phyloP scores from a whole-genome alignment of 30 jellyfish, hydroid and myxozoan species.

The Pelagia noctiluca region DNA sequence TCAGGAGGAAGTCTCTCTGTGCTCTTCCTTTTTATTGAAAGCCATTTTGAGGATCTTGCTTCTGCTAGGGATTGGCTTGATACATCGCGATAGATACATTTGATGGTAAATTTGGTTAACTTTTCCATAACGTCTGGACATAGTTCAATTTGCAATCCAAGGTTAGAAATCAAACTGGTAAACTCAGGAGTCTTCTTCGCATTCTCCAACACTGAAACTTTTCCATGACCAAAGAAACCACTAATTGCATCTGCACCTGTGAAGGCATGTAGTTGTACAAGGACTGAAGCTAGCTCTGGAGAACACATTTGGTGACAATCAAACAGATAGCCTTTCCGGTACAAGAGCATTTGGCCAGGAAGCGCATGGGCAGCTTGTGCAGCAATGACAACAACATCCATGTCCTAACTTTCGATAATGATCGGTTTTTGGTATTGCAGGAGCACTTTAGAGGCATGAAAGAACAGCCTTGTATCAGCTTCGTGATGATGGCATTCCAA shows the following conservation, averaged over 20 bases:
- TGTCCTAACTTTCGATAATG: too few species aligned
- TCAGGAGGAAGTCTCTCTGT: slow-evolving; percentile 45
- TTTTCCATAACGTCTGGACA: background rate
- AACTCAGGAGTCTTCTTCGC: slow-evolving; percentile 18
- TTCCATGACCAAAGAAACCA: slow-evolving; percentile 21
- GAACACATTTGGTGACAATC: too few species aligned
- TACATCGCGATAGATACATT: background rate
- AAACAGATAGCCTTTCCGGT: too few species aligned
- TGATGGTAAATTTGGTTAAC: background rate
- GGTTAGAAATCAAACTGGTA: slow-evolving; percentile 18
- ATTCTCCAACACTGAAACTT: slow-evolving; percentile 37
- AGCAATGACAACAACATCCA: slow-evolving; percentile 9
- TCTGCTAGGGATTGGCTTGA: background rate
- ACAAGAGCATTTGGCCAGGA: too few species aligned
- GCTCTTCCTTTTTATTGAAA: too few species aligned
- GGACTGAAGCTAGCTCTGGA: too few species aligned
- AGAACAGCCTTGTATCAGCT: too few species aligned
- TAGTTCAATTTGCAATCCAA: background rate
- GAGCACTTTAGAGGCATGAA: too few species aligned
- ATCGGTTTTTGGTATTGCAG: too few species aligned
- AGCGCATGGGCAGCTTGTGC: slow-evolving; percentile 8
- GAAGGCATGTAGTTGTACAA: too few species aligned
- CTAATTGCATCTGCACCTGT: too few species aligned
- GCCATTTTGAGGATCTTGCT: slow-evolving; percentile 10
- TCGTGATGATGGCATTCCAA: too few species aligned